Evolutionary conservation across 2,888 invertebrate genomes (phyloP), one percentile per base, ranked within the genome.

Genomic region (Altica lythri): DNA sequence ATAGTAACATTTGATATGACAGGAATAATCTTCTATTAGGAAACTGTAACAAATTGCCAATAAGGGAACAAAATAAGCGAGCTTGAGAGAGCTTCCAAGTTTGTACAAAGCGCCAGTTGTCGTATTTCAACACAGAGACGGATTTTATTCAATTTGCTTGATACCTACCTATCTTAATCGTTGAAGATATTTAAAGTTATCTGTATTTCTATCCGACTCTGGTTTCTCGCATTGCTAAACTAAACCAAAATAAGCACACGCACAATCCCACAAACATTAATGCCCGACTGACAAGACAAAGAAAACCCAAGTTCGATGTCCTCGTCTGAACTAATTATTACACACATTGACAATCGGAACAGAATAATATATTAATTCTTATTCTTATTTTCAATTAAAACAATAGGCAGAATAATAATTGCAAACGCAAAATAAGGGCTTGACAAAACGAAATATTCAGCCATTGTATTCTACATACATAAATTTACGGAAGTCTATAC

Each of bases 351-450:
- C 59, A 59, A 62, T 57, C 58, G 60, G 44, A 60, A 57, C 54
- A 48, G 59, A 59, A 59, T 62, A 62, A 60, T 60, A 58, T 59
- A 61, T 57, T 51, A 57, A 59, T 57, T 58, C 57, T 59, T 59
- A 57, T 62, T 62, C 54, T 62, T 62, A 62, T 62, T 62, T 62
- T 62, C 55, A 62, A 62, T 62, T 62, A 59, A 58, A 62, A 62
- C 62, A 62, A 62, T 62, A 59, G 59, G 53, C 49, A 50, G 57
- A 57, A 61, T 60, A 62, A 62, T 62, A 59, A 62, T 60, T 56
- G 58, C 47, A 62, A 55, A 51, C 42, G 55, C 57, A 50, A 59
- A 60, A 50, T 60, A 62, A 55, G 57, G 57, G 59, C 59, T 59
- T 62, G 60, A 62, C 62, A 62, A 62, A 62, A 62, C 59, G 53